Base-by-base conservation (phyloP, 1,140 invertebrate species). In the Procambarus virginalis region DNA sequence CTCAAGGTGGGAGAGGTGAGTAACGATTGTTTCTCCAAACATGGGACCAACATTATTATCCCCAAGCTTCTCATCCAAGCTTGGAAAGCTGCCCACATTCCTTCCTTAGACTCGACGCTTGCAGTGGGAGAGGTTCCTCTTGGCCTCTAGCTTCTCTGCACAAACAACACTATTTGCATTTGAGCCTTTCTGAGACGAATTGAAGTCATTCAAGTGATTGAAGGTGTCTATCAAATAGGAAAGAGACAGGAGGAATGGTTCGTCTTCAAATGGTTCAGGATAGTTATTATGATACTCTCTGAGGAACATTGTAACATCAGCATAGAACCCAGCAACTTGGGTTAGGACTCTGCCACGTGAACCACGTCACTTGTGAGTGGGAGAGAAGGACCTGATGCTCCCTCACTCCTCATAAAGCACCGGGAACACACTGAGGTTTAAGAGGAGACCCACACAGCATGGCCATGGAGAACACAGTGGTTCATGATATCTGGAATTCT, bases 21-120 rank as follows among this genome's bases (percentile, higher is more conserved):
- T 46, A 78, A 45, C 77, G 46, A 78, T 78, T 6, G n/a, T 78
- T 78, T 78, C 77, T 78, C n/a, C 77, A 0, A 78, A 46, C 77
- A 78, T 34, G n/a, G 77, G 22, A n/a, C 46, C 3, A 46, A 78
- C 46, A 34, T n/a, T 3, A n/a, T 78, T 78, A 46, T 78, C 77
- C 46, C 22, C 77, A 22, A 46, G 22, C 46, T 78, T 78, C 5
- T 78, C 9, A 78, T 8, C 22, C 77, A 78, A 49, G 10, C n/a
- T 22, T 34, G 77, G 77, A 78, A 78, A 78, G 3, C 46, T 78
- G 3, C 22, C 22, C 22, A 78, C 77, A 45, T 78, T 45, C 46
- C 77, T 17, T 78, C 77, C 77, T 5, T 22, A 46, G 77, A 49
- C 46, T 78, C 48, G 77, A 78, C 22, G 77, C 77, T 22, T 78